Conservation (phyloP, 2,113 vertebrate genomes). For the Sardina pilchardus region DNA sequence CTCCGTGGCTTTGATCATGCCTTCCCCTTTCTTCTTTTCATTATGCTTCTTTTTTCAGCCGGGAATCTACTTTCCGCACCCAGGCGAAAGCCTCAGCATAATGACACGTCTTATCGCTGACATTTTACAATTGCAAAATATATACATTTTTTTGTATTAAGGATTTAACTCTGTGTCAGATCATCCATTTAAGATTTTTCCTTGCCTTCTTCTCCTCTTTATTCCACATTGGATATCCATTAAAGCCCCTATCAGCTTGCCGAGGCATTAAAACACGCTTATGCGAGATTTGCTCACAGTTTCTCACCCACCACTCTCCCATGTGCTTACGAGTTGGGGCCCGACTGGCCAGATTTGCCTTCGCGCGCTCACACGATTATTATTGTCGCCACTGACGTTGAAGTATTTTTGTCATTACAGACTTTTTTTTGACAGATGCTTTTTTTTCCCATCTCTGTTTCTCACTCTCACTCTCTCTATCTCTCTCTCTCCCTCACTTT, state of each 20-base stretch:
- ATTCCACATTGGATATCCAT: neutral
- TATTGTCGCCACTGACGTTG: neutral
- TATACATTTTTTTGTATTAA: conserved; percentile 26
- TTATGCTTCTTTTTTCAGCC: neutral
- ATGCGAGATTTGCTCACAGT: neutral
- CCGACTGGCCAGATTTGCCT: neutral
- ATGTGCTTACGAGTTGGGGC: neutral
- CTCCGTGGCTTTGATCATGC: neutral
- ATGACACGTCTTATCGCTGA: neutral
- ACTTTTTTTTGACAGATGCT: neutral
- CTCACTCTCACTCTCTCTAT: neutral
- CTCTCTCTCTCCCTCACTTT: neutral
- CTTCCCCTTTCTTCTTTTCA: neutral
- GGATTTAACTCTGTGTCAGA: conserved; percentile 1
- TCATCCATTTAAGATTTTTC: conserved; percentile 20
- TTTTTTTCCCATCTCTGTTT: neutral
- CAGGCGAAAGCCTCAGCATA: neutral
- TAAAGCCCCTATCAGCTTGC: neutral
- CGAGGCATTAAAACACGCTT: conserved; percentile 16
- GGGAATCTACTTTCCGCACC: neutral
- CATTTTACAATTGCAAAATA: conserved; percentile 11
- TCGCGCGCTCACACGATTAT: neutral
- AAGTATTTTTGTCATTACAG: conserved; percentile 1
- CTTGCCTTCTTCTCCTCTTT: neutral
- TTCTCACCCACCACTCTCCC: neutral